Conservation (phyloP, 2,113 vertebrate genomes). For the Saccopteryx leptura region DNA sequence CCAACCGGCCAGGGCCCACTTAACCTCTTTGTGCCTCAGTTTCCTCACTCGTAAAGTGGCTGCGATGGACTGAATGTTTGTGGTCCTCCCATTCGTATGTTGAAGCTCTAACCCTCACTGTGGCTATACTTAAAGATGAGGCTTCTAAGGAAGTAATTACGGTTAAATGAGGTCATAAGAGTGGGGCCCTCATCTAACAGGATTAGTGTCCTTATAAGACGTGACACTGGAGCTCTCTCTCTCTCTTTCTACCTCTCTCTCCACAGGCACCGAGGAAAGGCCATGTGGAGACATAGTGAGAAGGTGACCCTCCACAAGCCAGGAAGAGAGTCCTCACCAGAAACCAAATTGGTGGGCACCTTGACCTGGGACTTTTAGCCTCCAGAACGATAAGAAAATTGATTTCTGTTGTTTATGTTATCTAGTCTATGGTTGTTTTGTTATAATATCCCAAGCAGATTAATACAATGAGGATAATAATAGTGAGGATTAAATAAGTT, state of each 20-base stretch:
- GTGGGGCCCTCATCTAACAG: not conserved
- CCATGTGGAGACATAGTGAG: fast-evolving
- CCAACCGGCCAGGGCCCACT: not conserved
- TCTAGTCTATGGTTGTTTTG: not conserved
- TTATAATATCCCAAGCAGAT: not conserved
- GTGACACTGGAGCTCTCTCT: not conserved
- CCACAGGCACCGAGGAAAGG: not conserved
- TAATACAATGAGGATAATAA: too few relatives aligned
- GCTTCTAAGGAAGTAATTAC: not conserved
- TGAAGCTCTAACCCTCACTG: not conserved
- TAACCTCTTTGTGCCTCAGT: not conserved
- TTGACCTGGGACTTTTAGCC: not conserved
- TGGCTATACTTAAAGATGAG: not conserved
- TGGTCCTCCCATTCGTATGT: not conserved
- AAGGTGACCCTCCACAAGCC: not conserved
- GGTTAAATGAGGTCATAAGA: not conserved
- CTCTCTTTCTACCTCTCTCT: too few relatives aligned
- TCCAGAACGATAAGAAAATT: not conserved
- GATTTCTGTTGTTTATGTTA: not conserved
- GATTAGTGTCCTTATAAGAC: not conserved
- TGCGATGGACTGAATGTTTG: not conserved
- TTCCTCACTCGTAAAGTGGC: not conserved
- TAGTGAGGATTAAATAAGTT: not conserved
- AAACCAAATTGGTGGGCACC: not conserved
- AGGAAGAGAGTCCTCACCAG: not conserved